A percentile compares a stretch with the other conserved stretches of the same genome.
Evolutionary conservation across 2,888 invertebrate species (phyloP).

Genomic region (Chorisops tibialis): DNA sequence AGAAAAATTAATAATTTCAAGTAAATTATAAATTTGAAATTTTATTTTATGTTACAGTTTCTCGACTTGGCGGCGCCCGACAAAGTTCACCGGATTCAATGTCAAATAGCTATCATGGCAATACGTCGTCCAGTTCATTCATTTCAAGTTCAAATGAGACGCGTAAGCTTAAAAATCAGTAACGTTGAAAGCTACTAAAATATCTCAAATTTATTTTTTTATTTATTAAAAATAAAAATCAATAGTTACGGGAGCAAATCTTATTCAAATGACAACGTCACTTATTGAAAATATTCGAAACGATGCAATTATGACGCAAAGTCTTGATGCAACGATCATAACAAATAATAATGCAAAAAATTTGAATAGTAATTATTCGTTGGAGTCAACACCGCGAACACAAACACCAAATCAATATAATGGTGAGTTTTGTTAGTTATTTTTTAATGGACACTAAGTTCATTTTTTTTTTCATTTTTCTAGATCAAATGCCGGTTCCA

Average conservation of each 20-base stretch:
- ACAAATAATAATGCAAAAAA: constrained; percentile 40
- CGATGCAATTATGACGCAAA: constrained; percentile 59
- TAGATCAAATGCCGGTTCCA: constrained; percentile 43
- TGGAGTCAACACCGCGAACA: constrained; percentile 49
- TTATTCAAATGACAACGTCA: constrained; percentile 51
- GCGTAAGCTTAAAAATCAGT: constrained; percentile 35
- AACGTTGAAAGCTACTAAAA: background rate
- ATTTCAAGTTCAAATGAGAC: constrained; percentile 41
- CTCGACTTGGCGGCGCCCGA: constrained; percentile 50
- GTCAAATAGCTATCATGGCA: constrained; percentile 66
- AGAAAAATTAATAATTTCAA: background rate
- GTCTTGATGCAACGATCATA: constrained; percentile 57
- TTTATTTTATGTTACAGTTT: constrained; percentile 44
- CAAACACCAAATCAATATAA: constrained; percentile 49
- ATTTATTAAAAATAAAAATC: constrained; percentile 10
- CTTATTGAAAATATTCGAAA: constrained; percentile 51
- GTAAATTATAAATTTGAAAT: too few relatives aligned
- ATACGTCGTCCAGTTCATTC: constrained; percentile 43
- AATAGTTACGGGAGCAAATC: constrained; percentile 39
- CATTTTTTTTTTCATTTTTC: background rate
- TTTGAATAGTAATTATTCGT: constrained; percentile 44
- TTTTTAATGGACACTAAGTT: background rate
- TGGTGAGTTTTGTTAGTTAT: constrained; percentile 38
- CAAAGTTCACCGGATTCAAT: constrained; percentile 70
- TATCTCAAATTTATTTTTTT: background rate